Evolutionary conservation across 2,888 invertebrate species (phyloP).

Genomic region (Drosophila pseudotalamancana): DNA sequence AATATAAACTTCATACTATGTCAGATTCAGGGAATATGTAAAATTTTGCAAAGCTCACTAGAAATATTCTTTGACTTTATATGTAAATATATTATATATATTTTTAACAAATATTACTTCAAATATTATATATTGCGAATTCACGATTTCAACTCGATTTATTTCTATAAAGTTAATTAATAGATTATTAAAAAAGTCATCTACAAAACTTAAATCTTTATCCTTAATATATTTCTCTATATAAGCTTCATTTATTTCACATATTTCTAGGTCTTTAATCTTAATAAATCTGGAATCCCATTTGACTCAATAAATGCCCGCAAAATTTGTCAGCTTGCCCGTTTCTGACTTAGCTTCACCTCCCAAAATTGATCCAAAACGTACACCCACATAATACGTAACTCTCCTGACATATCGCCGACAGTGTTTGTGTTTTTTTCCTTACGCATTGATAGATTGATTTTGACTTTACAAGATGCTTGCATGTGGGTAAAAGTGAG

Average conservation of each 20-base stretch:
- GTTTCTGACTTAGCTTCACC: not conserved
- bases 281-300: not conserved
- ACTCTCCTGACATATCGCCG: slow-evolving; percentile 22
- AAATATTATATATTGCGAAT: too few species aligned
- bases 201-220: too few species aligned
- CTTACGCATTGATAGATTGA: slow-evolving; percentile 68
- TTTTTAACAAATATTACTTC: too few species aligned
- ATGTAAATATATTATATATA: too few species aligned
- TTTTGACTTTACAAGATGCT: slow-evolving; percentile 62
- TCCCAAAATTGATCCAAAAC: not conserved
- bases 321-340: not conserved
- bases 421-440: slow-evolving; percentile 46
- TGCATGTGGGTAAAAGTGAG: slow-evolving; percentile 23
- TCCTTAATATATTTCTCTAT: too few species aligned
- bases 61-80: too few species aligned
- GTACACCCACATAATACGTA: not conserved
- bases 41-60: too few species aligned
- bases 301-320: not conserved
- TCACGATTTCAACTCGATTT: too few species aligned
- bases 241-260: not conserved
- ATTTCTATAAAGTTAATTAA: too few species aligned
- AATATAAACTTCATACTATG: too few species aligned
- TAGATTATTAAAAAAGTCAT: too few species aligned
- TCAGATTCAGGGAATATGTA: too few species aligned
- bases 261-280: not conserved